Percentiles rank a stretch among this genome's conserved stretches.
Evolutionary conservation across 2,113 vertebrate species (phyloP).

Genomic region (Nesoenas mayeri): DNA sequence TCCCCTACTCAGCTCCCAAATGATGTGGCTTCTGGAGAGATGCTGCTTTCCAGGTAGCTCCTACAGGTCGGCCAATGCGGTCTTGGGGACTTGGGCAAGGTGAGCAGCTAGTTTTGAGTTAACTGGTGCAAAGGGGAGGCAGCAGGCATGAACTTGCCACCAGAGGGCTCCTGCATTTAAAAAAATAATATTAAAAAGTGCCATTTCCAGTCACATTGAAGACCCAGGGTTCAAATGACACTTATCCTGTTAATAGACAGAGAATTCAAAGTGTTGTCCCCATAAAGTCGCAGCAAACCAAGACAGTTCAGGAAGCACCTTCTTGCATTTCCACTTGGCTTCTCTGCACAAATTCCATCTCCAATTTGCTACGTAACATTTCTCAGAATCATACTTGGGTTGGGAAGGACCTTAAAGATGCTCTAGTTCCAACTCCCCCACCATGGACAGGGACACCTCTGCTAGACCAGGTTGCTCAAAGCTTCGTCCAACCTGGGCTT

Average conservation of each 20-base stretch:
- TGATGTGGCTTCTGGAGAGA: not conserved
- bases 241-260: too few relatives aligned
- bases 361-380: not conserved
- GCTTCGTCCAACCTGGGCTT: too few relatives aligned
- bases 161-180: not conserved
- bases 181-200: not conserved
- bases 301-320: not conserved
- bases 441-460: too few relatives aligned
- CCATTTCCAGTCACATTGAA: not conserved
- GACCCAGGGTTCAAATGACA: not conserved
- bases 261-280: not conserved
- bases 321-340: not conserved
- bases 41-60: not conserved
- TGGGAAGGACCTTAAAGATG: too few relatives aligned
- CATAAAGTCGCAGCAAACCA: not conserved
- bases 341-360: not conserved
- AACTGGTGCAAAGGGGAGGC: not conserved
- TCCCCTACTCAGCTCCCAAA: not conserved
- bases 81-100: not conserved
- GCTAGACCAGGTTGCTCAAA: too few relatives aligned
- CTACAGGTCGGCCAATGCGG: rapidly evolving
- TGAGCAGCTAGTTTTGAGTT: not conserved
- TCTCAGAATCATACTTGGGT: too few relatives aligned
- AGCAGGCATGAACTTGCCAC: not conserved
- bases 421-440: too few relatives aligned